phyloP scores from a whole-genome alignment of 2,113 vertebrate species.

The Candoia aspera region DNA sequence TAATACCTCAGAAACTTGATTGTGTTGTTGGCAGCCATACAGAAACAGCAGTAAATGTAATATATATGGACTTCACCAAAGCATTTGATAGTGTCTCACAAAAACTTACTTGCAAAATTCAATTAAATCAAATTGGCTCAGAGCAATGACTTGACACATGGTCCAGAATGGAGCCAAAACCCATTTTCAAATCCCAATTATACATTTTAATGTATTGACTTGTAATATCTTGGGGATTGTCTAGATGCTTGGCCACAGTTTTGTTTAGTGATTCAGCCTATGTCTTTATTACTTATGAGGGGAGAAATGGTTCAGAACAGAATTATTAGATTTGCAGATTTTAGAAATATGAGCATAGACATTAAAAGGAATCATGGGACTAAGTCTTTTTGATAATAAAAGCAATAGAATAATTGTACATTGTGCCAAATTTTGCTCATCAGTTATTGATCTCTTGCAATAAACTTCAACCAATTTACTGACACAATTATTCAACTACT shows the following conservation, averaged over 20 bases:
- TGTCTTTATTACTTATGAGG: not conserved
- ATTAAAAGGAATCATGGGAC: constrained; percentile 5
- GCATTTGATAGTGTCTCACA: constrained; percentile 60
- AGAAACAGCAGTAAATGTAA: constrained; percentile 53
- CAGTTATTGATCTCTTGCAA: not conserved
- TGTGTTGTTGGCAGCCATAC: constrained; percentile 55
- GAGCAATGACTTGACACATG: constrained; percentile 62
- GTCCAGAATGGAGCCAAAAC: constrained; percentile 61
- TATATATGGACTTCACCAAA: constrained; percentile 57
- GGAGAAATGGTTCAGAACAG: not conserved
- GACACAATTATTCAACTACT: not conserved
- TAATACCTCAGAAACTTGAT: constrained; percentile 50
- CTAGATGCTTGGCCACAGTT: constrained; percentile 13
- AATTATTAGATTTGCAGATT: not conserved
- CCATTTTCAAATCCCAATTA: constrained; percentile 47
- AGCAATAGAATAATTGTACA: not conserved
- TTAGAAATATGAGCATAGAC: not conserved
- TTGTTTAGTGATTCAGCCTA: constrained; percentile 18
- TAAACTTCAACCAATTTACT: not conserved
- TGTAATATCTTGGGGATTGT: not conserved
- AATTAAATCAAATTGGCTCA: constrained; percentile 61
- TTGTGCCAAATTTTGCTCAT: too few relatives aligned
- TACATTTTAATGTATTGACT: constrained; percentile 48
- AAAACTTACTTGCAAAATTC: constrained; percentile 54
- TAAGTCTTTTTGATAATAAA: not conserved